phyloP scores from a whole-genome alignment of 2,113 vertebrate genomes.

The Phaetusa simplex region DNA sequence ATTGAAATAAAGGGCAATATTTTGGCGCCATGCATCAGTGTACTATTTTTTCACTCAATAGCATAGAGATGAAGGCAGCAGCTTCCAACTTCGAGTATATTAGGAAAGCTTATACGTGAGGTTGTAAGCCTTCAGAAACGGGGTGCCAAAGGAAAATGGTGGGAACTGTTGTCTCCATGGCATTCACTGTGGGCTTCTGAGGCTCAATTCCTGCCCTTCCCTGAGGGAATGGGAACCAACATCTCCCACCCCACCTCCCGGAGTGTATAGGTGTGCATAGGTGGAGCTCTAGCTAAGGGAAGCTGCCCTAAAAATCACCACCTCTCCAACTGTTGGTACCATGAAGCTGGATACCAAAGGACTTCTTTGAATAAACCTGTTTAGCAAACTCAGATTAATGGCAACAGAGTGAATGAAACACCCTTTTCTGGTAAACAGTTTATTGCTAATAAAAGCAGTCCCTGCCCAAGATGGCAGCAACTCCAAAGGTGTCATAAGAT shows the following conservation, averaged over 20 bases:
- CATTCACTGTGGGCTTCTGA: neutral
- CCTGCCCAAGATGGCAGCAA: rapidly evolving
- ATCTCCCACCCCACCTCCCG: neutral
- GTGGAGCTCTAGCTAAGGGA: neutral
- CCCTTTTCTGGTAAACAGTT: neutral
- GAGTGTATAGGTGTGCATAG: neutral
- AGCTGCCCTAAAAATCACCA: neutral
- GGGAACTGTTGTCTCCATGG: neutral
- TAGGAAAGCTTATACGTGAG: neutral
- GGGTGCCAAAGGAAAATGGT: neutral
- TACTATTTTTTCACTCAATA: neutral
- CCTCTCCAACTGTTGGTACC: neutral
- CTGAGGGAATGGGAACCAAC: neutral
- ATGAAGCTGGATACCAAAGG: neutral
- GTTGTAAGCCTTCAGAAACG: neutral
- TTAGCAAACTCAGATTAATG: neutral
- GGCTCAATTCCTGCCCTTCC: neutral
- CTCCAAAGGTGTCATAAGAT: neutral
- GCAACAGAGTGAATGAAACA: neutral
- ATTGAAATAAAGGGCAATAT: neutral
- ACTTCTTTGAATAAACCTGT: neutral
- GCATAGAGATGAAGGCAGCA: neutral
- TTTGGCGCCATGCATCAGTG: neutral
- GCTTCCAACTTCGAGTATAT: neutral
- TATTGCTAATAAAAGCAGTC: neutral